Evolutionary conservation across 2,888 invertebrate species (phyloP).

Genomic region (Colostygia pectinataria): DNA sequence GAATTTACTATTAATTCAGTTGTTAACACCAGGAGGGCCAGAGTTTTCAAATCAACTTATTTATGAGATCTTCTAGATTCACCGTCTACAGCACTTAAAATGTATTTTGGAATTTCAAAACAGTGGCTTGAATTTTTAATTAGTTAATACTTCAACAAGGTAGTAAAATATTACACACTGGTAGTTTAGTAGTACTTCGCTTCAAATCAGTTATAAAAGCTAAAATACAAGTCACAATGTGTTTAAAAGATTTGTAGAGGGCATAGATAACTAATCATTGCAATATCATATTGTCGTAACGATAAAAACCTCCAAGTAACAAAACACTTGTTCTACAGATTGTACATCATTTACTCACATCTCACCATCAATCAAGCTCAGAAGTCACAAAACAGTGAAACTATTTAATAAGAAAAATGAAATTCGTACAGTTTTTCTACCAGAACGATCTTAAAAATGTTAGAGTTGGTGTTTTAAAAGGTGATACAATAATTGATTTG

Average conservation of each 20-base stretch:
- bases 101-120: too few species aligned
- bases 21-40: constrained; percentile 12
- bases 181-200: too few species aligned
- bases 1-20: constrained; percentile 31
- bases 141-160: too few species aligned
- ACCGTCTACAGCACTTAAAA: background rate
- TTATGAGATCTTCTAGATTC: constrained; percentile 17
- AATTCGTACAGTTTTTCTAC: constrained; percentile 86
- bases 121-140: too few species aligned
- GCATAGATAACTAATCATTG: too few species aligned
- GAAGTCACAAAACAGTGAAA: constrained; percentile 17
- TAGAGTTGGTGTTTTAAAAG: constrained; percentile 84
- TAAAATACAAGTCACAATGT: too few species aligned
- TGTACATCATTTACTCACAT: constrained; percentile 4
- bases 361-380: constrained; percentile 1
- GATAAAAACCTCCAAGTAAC: too few species aligned
- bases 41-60: constrained; percentile 29
- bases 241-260: too few species aligned
- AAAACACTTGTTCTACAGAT: constrained; percentile 9
- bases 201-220: too few species aligned
- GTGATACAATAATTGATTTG: constrained; percentile 84
- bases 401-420: constrained; percentile 64
- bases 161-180: too few species aligned
- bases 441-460: constrained; percentile 70
- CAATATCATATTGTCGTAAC: too few species aligned